Conservation (phyloP, 2,888 invertebrate species). For the Craniophora ligustri region DNA sequence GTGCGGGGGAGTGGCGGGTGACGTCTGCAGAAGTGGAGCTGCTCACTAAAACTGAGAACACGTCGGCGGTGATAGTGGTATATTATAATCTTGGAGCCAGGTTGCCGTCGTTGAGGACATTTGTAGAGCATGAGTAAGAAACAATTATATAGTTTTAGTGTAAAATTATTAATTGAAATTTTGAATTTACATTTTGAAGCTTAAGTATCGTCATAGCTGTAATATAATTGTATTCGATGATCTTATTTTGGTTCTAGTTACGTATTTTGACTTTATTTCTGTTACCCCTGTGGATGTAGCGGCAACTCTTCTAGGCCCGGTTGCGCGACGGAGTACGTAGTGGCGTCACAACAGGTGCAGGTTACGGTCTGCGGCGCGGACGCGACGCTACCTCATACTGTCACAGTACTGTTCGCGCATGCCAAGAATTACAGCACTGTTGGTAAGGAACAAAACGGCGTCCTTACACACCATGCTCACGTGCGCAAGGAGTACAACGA, state of each 20-base stretch:
- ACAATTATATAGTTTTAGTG: too few relatives aligned
- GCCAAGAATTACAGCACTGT: constrained; percentile 79
- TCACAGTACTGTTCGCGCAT: constrained; percentile 77
- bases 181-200: too few relatives aligned
- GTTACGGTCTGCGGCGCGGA: constrained; percentile 69
- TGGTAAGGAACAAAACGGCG: constrained; percentile 62
- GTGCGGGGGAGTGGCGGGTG: constrained; percentile 75
- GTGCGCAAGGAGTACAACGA: not conserved
- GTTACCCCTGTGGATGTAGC: constrained; percentile 63
- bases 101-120: constrained; percentile 89
- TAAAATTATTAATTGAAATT: too few relatives aligned
- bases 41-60: constrained; percentile 67
- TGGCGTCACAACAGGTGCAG: constrained; percentile 89
- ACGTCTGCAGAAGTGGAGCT: constrained; percentile 78
- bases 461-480: too few relatives aligned
- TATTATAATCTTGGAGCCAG: constrained; percentile 90
- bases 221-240: too few relatives aligned
- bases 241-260: constrained; percentile 8
- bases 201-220: too few relatives aligned
- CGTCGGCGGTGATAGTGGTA: constrained; percentile 85
- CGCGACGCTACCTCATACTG: constrained; percentile 73
- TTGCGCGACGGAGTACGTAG: constrained; percentile 90
- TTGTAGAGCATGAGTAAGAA: constrained; percentile 60
- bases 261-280: constrained; percentile 22
- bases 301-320: constrained; percentile 87